phyloP scores from a whole-genome alignment of 2,888 invertebrate genomes.

The Sinhomidia bicolor region DNA sequence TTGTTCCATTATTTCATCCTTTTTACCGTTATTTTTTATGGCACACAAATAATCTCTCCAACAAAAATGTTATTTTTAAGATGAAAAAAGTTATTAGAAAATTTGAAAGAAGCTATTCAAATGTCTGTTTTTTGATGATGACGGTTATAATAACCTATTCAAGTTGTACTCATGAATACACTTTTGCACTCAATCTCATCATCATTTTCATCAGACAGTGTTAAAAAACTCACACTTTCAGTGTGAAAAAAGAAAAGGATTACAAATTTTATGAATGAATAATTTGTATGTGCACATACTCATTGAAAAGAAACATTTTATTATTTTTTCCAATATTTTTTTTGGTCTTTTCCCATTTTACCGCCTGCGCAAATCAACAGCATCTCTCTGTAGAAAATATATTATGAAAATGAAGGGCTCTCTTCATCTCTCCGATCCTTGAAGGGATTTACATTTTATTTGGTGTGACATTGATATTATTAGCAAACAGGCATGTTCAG shows the following conservation, averaged over 20 bases:
- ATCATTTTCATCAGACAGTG: background rate
- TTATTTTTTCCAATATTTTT: constrained; percentile 28
- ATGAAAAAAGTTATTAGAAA: constrained; percentile 23
- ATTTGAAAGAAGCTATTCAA: constrained; percentile 30
- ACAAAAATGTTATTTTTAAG: constrained; percentile 38
- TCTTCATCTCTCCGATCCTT: constrained; percentile 27
- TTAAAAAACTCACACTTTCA: constrained; percentile 6
- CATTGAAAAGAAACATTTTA: background rate
- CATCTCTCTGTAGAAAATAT: background rate
- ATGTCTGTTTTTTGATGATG: constrained; percentile 32
- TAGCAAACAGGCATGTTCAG: constrained; percentile 22
- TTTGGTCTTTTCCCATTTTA: constrained; percentile 34
- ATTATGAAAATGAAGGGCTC: constrained; percentile 51
- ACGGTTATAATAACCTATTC: constrained; percentile 42
- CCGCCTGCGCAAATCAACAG: constrained; percentile 11
- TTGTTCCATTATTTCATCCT: background rate
- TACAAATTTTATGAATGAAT: constrained; percentile 29
- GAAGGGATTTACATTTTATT: constrained; percentile 46
- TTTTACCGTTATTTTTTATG: constrained; percentile 1
- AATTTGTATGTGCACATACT: background rate
- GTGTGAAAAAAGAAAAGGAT: background rate
- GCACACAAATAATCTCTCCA: background rate
- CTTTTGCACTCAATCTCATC: background rate
- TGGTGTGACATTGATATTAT: constrained; percentile 61
- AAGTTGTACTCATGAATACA: constrained; percentile 5